phyloP scores from a whole-genome alignment of 2,888 invertebrate genomes.

The Sminthurinus aureus region DNA sequence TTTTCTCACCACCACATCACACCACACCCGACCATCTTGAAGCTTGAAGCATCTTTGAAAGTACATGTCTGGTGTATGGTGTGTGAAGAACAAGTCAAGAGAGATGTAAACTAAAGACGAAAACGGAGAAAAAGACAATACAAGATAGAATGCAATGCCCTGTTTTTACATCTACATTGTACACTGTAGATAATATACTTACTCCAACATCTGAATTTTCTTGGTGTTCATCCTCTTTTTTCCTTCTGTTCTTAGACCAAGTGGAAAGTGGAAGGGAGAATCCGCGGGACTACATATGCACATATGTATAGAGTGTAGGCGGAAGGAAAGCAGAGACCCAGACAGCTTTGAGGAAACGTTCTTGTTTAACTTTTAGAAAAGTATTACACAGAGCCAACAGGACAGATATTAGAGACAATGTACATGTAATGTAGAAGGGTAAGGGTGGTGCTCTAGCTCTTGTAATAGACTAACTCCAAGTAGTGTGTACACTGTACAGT shows the following conservation, averaged over 20 bases:
- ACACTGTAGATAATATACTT: neutral
- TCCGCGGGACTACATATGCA: neutral
- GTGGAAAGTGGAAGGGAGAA: neutral
- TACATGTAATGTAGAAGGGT: neutral
- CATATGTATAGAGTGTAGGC: neutral
- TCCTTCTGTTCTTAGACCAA: neutral
- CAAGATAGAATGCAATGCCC: neutral
- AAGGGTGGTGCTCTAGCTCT: too few relatives aligned
- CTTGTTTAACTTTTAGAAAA: conserved; percentile 10
- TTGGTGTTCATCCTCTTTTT: neutral
- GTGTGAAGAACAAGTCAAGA: neutral
- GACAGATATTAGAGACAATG: neutral
- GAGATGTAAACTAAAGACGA: conserved; percentile 13
- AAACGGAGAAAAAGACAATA: neutral
- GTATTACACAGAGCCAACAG: neutral
- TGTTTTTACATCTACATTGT: neutral
- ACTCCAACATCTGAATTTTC: conserved; percentile 9
- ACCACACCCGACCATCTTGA: too few relatives aligned
- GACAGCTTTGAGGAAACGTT: conserved; percentile 27
- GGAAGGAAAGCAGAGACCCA: neutral
- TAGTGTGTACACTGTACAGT: too few relatives aligned
- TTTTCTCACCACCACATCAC: conserved; percentile 18
- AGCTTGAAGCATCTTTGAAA: conserved; percentile 1
- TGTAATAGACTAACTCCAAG: too few relatives aligned
- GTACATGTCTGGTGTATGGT: neutral